A percentile compares a stretch with the other conserved stretches of the same genome.
phyloP scores from a whole-genome alignment of 2,113 vertebrate genomes.

The Machaerirhynchus nigripectus region DNA sequence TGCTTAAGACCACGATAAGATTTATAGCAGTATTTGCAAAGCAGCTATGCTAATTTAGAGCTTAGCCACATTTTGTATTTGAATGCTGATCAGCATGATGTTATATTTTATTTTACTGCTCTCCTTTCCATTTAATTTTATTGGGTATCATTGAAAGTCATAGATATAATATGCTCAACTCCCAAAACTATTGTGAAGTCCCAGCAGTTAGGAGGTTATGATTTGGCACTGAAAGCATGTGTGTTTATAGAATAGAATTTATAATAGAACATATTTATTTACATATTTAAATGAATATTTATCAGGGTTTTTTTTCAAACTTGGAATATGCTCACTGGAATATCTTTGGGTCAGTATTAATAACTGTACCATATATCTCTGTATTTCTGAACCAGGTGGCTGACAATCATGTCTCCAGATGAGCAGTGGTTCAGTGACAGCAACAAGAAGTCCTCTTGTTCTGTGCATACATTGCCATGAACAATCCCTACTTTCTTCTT shows the following conservation, averaged over 20 bases:
- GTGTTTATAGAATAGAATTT: neutral
- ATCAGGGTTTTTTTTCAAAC: neutral
- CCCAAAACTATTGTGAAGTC: neutral
- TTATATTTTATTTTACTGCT: neutral
- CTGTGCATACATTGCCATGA: neutral
- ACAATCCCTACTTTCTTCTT: neutral
- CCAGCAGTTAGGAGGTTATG: neutral
- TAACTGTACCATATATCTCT: neutral
- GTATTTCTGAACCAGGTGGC: conserved; percentile 20
- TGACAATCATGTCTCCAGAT: neutral
- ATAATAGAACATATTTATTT: neutral
- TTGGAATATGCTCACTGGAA: neutral
- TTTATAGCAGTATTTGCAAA: neutral
- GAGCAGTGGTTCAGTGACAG: neutral
- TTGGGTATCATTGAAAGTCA: neutral
- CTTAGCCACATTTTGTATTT: neutral
- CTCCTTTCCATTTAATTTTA: neutral
- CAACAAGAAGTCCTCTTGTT: neutral
- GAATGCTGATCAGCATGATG: neutral
- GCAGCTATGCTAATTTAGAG: neutral
- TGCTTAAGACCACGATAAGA: neutral
- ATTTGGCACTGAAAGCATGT: neutral
- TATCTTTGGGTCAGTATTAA: neutral
- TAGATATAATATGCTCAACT: neutral
- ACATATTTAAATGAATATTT: conserved; percentile 19